Base-by-base conservation (phyloP, 2,888 invertebrate species). In the Anticlea derivata region DNA sequence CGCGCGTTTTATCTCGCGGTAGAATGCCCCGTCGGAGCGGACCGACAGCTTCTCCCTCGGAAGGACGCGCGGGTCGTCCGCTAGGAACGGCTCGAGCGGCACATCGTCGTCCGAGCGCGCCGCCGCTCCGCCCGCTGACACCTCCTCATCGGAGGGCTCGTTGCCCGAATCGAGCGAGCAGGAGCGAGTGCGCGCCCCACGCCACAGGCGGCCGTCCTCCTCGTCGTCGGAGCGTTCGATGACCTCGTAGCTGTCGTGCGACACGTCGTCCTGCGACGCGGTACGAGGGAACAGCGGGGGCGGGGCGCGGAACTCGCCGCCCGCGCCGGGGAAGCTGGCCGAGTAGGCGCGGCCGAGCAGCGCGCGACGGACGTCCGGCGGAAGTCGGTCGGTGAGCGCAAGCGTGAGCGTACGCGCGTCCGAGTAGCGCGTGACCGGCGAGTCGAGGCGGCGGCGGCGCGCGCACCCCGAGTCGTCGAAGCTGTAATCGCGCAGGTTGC, bases 241-340 rank as follows among this genome's bases (percentile, higher is more conserved):
- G 13, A 97, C 84, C 78, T 97, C 97, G 79, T 97, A 97, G 68
- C 96, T 96, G 78, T 97, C 97, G 78, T 97, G 96, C 23, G 96
- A 96, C 22, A 96, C 87, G 83, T 97, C 96, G 75, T 96, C 96
- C 78, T 96, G 96, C 6, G 96, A 96, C 59, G 93, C 94, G 52
- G 92, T 91, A 54, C 94, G 86, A 64, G 93, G 93, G 61, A 93
- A 93, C 50, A 92, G 88, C 8, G 92, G 92, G 66, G 92, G 91
- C 65, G 94, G 94, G 65, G 22, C 94, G 93, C 71, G 93, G 93
- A 94, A 48, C 73, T 93, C 94, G 49, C 94, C 93, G 2, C 94
- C 93, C 41, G 95, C 96, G 48, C 96, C 96, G 12, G 97, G 97
- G 80, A 96, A 97, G 77, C 96, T 96, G 58, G 96, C 96, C 12